A percentile compares a stretch with the other conserved stretches of the same genome.
These are phyloP conservation scores for Muscicapa comitata DNA, from an alignment of 2,797 vertebrate species.

Conservation along the genomic window DNA sequence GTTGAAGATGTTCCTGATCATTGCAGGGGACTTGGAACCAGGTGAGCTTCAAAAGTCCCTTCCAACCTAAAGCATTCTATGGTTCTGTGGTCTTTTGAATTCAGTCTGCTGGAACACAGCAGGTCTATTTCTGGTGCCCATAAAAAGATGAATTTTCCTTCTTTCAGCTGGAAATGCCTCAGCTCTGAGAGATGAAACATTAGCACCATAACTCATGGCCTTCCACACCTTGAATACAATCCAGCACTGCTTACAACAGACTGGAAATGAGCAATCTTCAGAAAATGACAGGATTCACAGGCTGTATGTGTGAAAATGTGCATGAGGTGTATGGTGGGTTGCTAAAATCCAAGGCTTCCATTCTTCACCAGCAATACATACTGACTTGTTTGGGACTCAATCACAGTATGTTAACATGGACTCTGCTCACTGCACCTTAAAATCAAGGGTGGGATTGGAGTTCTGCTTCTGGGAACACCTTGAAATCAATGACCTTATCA, in stretches of 20 bases:
- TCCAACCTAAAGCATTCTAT: background rate
- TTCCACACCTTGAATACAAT: background rate
- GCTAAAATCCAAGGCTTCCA: rapidly evolving
- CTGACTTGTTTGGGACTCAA: background rate
- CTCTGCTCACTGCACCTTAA: background rate
- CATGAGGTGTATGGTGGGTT: background rate
- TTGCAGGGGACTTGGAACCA: background rate
- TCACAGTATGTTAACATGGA: background rate
- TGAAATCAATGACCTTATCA: background rate
- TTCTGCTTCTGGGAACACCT: background rate
- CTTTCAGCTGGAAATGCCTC: background rate
- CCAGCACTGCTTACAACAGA: background rate
- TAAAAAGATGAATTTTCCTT: background rate
- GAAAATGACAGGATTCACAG: background rate
- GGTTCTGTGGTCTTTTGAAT: background rate
- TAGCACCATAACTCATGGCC: background rate
- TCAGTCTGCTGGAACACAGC: background rate
- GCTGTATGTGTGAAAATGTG: background rate
- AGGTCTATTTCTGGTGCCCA: background rate
- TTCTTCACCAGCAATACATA: background rate
- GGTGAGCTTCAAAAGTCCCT: background rate
- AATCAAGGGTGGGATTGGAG: background rate
- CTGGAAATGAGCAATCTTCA: background rate
- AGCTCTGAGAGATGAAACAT: background rate
- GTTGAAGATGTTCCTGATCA: background rate